A percentile compares a stretch with the other conserved stretches of the same genome.
phyloP scores from a whole-genome alignment of 1,140 invertebrate genomes.

The Oscheius sp. region DNA sequence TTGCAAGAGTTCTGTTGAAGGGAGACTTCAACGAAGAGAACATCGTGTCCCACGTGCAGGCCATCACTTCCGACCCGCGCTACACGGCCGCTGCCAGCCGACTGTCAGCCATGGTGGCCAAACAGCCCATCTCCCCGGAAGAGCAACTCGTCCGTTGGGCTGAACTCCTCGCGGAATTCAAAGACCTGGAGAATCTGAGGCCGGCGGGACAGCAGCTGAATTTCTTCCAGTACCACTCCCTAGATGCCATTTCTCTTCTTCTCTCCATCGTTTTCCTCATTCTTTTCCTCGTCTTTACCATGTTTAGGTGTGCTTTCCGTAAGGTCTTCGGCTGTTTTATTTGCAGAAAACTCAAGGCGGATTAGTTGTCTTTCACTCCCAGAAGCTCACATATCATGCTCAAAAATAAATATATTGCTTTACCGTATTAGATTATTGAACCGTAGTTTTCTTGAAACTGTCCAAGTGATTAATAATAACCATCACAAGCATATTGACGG shows the following conservation, averaged over 20 bases:
- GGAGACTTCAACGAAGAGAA: conserved; percentile 17
- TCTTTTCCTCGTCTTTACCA: not conserved
- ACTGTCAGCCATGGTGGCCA: conserved; percentile 28
- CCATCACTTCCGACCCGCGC: conserved; percentile 16
- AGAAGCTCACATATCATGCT: too few relatives aligned
- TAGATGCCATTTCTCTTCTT: conserved; percentile 40
- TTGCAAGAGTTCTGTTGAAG: conserved; percentile 24
- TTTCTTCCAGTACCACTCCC: conserved; percentile 37
- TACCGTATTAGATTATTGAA: too few relatives aligned
- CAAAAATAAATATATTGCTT: too few relatives aligned
- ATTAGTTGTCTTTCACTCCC: too few relatives aligned
- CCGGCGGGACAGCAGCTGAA: conserved; percentile 36
- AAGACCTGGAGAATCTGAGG: conserved; percentile 35
- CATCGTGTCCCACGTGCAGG: conserved; percentile 3
- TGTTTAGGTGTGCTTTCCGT: not conserved
- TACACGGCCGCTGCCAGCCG: conserved; percentile 24
- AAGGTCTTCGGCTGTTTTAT: not conserved
- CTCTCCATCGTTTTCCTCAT: not conserved
- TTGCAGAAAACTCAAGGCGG: too few relatives aligned
- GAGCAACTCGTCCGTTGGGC: conserved; percentile 39
- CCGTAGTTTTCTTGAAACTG: too few relatives aligned
- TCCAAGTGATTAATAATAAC: too few relatives aligned
- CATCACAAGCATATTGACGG: too few relatives aligned
- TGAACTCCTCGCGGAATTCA: conserved; percentile 42
- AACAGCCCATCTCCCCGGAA: conserved; percentile 35